Evolutionary conservation across 2,888 invertebrate species (phyloP).

Genomic region (Hylaea fasciaria): DNA sequence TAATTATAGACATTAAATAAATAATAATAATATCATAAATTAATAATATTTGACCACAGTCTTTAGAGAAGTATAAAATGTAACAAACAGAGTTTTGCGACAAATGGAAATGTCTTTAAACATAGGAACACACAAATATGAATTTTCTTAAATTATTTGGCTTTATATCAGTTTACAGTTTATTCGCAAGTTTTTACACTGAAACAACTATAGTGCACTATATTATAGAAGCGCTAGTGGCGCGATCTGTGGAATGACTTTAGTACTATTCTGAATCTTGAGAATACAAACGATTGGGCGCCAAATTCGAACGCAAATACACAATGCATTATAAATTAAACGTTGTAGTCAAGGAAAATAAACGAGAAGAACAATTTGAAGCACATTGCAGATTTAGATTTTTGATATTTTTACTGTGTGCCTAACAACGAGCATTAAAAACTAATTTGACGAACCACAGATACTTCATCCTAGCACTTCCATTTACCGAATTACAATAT

Average conservation of each 20-base stretch:
- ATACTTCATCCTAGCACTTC: constrained; percentile 55
- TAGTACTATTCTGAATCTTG: constrained; percentile 51
- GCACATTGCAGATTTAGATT: no score
- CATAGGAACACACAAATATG: constrained; percentile 76
- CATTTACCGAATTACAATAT: constrained; percentile 59
- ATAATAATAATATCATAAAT: constrained; percentile 81
- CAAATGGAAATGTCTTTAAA: constrained; percentile 73
- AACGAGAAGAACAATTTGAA: no score
- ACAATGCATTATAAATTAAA: background rate
- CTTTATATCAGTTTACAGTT: constrained; percentile 62
- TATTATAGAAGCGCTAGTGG: constrained; percentile 55
- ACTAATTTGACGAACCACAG: constrained; percentile 30
- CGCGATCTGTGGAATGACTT: constrained; percentile 68
- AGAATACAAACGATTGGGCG: background rate
- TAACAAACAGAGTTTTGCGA: constrained; percentile 66
- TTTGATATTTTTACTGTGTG: no score
- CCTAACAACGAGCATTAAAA: background rate
- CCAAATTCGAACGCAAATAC: constrained; percentile 1
- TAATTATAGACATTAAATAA: constrained; percentile 78
- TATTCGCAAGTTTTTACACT: constrained; percentile 51
- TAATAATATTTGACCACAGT: constrained; percentile 80
- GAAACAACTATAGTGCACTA: constrained; percentile 44
- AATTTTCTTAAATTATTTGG: constrained; percentile 65
- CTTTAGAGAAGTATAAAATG: constrained; percentile 72
- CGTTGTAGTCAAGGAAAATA: no score